Base-by-base conservation (phyloP, 1,140 invertebrate species). In the Megathymus violae region DNA sequence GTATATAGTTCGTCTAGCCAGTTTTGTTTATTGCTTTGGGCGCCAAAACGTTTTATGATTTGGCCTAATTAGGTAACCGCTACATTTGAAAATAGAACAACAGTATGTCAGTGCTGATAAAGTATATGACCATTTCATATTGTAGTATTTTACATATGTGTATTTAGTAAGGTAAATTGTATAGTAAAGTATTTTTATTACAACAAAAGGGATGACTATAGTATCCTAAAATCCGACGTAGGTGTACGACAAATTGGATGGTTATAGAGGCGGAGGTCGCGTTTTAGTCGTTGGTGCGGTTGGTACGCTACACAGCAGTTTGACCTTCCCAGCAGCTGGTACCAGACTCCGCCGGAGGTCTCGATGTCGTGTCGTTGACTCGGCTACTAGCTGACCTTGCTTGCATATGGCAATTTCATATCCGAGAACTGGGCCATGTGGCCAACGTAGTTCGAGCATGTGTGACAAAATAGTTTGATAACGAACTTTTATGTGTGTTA, bases 401-500 rank as follows among this genome's bases (percentile, higher is more conserved):
- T 17, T 34, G 48, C 34, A 38, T 15, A 51, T 51, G 48, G 16
- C 10, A 6, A 22, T 10, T 44, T 22, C 10, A 31, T 7, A 38
- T 19, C n/a, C 34, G 36, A 51, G 22, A 40, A 52, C 50, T 52
- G 50, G 50, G 34, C 34, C 34, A 38, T 9, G 10, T 6, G 10
- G n/a, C n/a, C 1, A 10, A n/a, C 10, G n/a, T 13, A 4, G n/a
- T 36, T 38, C 4, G 31, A 40, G 11, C 11, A 52, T 40, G 16
- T 46, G 11, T 9, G 27, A 38, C 50, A 52, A 19, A 40, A 38
- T 11, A 52, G 15, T 19, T n/a, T 16, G 11, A 19, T 46, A 4
- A n/a, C 43, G 17, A n/a, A 19, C 1, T 46, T 46, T 52, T 7
- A 36, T 11, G 4, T 17, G 0, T 6, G 40, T 14, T 5, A 6